These are phyloP conservation scores for Artibeus jamaicensis DNA, from an alignment of 2,797 vertebrate species.

Conservation along the genomic window DNA sequence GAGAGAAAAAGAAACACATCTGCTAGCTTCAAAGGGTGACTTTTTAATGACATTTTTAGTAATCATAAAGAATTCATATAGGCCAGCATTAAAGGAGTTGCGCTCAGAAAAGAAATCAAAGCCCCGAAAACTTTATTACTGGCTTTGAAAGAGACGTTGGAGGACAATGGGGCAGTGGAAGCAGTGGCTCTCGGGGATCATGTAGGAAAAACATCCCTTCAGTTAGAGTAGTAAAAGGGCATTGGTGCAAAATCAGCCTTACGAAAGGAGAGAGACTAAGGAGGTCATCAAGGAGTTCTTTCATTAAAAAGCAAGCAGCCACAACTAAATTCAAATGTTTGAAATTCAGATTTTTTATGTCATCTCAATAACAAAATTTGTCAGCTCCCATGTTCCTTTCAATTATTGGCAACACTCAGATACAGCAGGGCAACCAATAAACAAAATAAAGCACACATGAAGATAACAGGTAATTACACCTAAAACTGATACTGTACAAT, in stretches of 20 bases:
- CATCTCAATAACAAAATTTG: not conserved
- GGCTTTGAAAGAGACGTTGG: not conserved
- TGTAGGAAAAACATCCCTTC: not conserved
- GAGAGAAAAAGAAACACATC: not conserved
- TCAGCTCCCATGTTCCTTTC: not conserved
- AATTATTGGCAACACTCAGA: not conserved
- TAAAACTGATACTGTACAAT: not conserved
- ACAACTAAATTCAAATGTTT: not conserved
- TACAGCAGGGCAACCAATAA: not conserved
- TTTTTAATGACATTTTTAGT: constrained; percentile 42
- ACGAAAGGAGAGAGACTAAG: not conserved
- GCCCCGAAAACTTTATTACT: not conserved
- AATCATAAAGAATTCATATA: constrained; percentile 51
- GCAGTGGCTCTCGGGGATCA: not conserved
- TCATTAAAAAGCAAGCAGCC: not conserved
- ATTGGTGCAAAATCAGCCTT: not conserved
- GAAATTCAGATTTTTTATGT: not conserved
- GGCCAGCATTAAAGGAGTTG: not conserved
- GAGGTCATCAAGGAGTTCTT: not conserved
- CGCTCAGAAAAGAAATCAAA: constrained; percentile 8
- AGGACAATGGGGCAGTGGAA: not conserved
- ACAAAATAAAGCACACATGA: not conserved
- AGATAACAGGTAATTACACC: not conserved
- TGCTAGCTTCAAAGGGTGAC: constrained; percentile 21
- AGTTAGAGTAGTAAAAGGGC: not conserved